Evolutionary conservation across 2,113 vertebrate species (phyloP).

Genomic region (Nibea coibor): DNA sequence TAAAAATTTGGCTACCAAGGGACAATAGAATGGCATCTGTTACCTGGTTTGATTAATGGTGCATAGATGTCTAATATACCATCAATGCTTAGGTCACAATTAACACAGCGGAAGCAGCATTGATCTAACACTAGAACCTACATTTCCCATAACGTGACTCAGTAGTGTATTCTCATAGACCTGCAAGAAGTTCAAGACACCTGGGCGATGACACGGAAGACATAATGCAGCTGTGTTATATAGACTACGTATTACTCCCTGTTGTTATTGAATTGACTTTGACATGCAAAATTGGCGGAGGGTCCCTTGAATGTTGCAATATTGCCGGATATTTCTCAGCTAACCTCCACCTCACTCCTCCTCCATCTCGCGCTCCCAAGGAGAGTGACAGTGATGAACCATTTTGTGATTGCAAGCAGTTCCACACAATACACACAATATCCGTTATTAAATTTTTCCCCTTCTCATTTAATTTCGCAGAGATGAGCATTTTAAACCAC

Average conservation of each 20-base stretch:
- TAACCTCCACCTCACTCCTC: constrained; percentile 16
- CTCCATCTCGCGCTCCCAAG: constrained; percentile 27
- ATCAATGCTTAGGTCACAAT: neutral
- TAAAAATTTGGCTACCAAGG: too few relatives aligned
- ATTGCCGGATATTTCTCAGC: neutral
- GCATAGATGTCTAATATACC: neutral
- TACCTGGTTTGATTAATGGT: neutral
- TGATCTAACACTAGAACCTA: neutral
- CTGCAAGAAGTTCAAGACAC: neutral
- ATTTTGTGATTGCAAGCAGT: constrained; percentile 60
- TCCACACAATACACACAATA: constrained; percentile 65
- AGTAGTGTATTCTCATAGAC: neutral
- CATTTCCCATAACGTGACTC: neutral
- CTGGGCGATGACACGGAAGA: neutral
- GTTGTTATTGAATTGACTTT: constrained; percentile 6
- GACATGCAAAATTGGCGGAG: neutral
- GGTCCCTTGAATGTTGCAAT: constrained; percentile 23
- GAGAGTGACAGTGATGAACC: constrained; percentile 59
- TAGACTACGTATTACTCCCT: neutral
- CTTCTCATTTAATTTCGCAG: constrained; percentile 53
- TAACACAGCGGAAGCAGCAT: neutral
- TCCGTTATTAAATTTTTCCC: constrained; percentile 44
- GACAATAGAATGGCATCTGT: neutral
- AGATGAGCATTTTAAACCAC: constrained; percentile 55
- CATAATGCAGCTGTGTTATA: neutral